Conservation (phyloP, 2,797 vertebrate genomes). For the Philypnodon macrostomus region DNA sequence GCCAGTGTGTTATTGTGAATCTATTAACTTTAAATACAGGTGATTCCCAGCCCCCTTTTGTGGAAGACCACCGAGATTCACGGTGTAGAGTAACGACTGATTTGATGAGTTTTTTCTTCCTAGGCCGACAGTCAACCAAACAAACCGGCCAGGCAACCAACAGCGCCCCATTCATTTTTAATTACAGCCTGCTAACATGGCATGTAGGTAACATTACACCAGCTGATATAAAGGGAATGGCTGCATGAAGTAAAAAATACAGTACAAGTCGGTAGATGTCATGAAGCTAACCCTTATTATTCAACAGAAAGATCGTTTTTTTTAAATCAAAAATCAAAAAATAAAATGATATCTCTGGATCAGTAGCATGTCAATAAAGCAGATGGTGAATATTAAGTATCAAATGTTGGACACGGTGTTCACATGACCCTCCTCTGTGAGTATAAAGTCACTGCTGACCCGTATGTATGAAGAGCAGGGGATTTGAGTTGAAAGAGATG, state of each 20-base stretch:
- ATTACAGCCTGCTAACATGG: slow-evolving; percentile 74
- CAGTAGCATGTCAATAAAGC: slow-evolving; percentile 77
- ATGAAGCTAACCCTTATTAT: neutral
- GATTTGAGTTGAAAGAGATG: slow-evolving; percentile 49
- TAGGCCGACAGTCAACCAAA: slow-evolving; percentile 64
- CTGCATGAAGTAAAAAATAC: slow-evolving; percentile 13
- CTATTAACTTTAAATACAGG: slow-evolving; percentile 94
- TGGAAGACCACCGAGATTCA: slow-evolving; percentile 83
- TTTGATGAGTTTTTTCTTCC: slow-evolving; percentile 72
- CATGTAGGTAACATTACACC: slow-evolving; percentile 67
- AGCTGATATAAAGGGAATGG: slow-evolving; percentile 26
- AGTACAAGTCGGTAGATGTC: neutral
- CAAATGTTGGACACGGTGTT: slow-evolving; percentile 64
- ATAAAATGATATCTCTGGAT: slow-evolving; percentile 51
- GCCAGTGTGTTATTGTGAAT: slow-evolving; percentile 90
- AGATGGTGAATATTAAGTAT: slow-evolving; percentile 78
- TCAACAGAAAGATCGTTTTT: too few species aligned
- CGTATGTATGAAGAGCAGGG: slow-evolving; percentile 28
- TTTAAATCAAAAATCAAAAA: too few species aligned
- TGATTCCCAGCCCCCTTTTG: slow-evolving; percentile 82
- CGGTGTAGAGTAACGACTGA: slow-evolving; percentile 74
- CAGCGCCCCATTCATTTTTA: slow-evolving; percentile 79
- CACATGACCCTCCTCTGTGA: slow-evolving; percentile 62
- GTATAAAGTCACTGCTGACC: slow-evolving; percentile 68
- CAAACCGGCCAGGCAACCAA: slow-evolving; percentile 68